These are phyloP conservation scores for Spilogale gracilis DNA, from an alignment of 2,113 vertebrate genomes.

Conservation along the genomic window DNA sequence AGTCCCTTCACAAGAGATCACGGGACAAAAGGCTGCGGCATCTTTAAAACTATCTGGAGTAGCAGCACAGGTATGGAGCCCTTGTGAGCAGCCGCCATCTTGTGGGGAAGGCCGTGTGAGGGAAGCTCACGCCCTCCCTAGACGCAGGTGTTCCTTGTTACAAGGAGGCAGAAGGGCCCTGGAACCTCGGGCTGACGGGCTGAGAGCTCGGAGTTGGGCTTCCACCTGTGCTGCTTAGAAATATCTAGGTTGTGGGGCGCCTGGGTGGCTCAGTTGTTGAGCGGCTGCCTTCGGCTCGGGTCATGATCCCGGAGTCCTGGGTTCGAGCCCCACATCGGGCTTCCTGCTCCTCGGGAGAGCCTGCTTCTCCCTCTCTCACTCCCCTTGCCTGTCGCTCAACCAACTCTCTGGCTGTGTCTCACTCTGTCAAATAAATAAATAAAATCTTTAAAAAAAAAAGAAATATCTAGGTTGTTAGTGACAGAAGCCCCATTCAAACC, in stretches of 20 bases:
- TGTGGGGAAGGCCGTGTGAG: neutral
- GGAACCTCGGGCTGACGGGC: neutral
- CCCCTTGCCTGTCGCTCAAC: no score
- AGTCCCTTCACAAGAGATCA: neutral
- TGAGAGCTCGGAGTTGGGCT: neutral
- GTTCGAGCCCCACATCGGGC: no score
- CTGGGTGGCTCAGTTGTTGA: no score
- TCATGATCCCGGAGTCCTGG: no score
- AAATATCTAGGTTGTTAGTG: neutral
- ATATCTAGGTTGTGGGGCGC: neutral
- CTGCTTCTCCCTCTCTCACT: no score
- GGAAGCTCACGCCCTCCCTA: neutral
- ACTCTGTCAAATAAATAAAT: no score
- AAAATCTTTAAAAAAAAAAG: no score
- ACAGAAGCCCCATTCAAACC: neutral
- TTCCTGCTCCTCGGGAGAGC: no score
- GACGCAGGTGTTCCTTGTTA: neutral
- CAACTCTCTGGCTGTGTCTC: no score
- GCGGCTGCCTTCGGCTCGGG: no score
- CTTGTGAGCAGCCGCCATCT: neutral
- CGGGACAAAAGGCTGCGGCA: neutral
- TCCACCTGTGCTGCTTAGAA: neutral
- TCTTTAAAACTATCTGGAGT: neutral
- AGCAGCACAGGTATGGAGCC: neutral
- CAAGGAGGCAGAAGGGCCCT: neutral